Conservation (phyloP, 2,797 vertebrate species). For the Forpus xanthops region DNA sequence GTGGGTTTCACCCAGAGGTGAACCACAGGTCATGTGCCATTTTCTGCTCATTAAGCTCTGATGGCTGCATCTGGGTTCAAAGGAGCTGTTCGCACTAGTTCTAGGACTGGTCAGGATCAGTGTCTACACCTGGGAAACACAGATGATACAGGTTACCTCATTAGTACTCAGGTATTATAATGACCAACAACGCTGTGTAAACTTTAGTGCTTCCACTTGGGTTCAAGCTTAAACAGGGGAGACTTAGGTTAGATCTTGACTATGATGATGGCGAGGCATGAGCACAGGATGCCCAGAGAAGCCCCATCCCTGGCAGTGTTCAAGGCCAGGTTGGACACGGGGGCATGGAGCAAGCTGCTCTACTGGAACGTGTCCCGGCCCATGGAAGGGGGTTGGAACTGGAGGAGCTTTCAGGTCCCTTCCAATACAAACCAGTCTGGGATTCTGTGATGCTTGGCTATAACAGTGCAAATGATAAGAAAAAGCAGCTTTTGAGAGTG, state of each 20-base stretch:
- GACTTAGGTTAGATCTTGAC: too few relatives aligned
- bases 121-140: not conserved
- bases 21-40: not conserved
- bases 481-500: not conserved
- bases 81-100: not conserved
- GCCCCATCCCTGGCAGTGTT: not conserved
- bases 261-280: too few relatives aligned
- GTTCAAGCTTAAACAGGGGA: not conserved
- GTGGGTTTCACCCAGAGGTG: not conserved
- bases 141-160: not conserved
- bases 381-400: rapidly evolving
- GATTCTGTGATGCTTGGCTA: not conserved
- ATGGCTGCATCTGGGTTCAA: not conserved
- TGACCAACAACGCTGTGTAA: rapidly evolving
- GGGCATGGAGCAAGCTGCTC: not conserved
- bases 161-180: not conserved
- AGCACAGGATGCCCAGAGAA: not conserved
- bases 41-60: not conserved
- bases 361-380: not conserved
- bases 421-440: not conserved
- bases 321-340: not conserved
- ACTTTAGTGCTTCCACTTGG: not conserved
- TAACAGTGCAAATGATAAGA: not conserved
- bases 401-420: not conserved
- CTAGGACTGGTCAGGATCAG: not conserved